These are phyloP conservation scores for Sthenelais limicola DNA, from an alignment of 2,888 invertebrate species.

Conservation along the genomic window DNA sequence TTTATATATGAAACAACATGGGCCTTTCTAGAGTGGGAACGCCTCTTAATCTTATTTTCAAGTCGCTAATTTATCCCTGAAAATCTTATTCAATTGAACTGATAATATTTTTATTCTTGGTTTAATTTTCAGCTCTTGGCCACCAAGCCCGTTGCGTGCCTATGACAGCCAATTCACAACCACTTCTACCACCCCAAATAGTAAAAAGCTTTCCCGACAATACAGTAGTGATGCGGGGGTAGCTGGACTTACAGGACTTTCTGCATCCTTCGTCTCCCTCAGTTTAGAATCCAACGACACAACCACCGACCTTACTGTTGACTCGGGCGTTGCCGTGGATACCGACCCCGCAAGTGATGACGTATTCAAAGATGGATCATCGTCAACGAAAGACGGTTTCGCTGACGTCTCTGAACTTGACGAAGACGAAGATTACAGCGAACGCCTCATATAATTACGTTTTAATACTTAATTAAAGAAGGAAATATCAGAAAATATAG, in stretches of 20 bases:
- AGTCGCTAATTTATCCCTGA: no score
- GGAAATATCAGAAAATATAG: no score
- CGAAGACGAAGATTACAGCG: conserved; percentile 22
- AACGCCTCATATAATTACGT: conserved; percentile 28
- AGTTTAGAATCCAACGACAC: conserved; percentile 18
- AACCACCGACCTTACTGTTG: conserved; percentile 13
- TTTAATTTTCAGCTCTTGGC: no score
- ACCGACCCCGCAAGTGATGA: conserved; percentile 1
- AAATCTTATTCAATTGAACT: no score
- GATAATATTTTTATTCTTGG: no score
- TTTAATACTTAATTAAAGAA: no score
- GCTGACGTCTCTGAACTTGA: conserved; percentile 19
- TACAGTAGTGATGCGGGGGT: not conserved
- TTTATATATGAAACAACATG: no score
- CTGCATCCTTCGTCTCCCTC: conserved; percentile 9
- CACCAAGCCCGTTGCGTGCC: not conserved
- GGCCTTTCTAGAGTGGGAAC: no score
- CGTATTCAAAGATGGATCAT: not conserved
- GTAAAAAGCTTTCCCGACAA: not conserved
- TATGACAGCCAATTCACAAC: conserved; percentile 12
- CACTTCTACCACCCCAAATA: not conserved
- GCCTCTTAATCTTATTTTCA: no score
- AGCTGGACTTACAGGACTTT: not conserved
- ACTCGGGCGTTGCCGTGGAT: conserved; percentile 22
- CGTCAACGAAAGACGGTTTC: conserved; percentile 17